A percentile compares a stretch with the other conserved stretches of the same genome.
Conservation (phyloP, 2,797 vertebrate genomes). For the Todus mexicanus region DNA sequence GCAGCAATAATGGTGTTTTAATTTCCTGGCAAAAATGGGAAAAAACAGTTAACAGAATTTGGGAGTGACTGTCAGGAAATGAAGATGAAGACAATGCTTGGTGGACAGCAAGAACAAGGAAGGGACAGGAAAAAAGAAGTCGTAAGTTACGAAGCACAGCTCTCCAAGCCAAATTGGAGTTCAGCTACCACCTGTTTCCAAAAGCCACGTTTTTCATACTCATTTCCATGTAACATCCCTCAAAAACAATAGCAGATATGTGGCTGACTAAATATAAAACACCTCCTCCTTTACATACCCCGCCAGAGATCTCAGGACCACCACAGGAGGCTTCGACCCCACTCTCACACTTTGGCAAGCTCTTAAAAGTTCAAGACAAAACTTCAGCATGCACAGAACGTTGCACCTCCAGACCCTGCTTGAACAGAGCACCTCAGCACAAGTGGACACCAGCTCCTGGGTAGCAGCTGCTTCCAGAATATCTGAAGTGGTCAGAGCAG, state of each 20-base stretch:
- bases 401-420: not conserved
- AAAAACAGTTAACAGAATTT: not conserved
- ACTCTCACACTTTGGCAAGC: not conserved
- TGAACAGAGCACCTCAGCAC: not conserved
- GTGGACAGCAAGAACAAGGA: not conserved
- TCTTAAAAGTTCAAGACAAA: not conserved
- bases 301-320: not conserved
- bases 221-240: not conserved
- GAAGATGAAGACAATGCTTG: not conserved
- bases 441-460: not conserved
- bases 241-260: not conserved
- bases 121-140: not conserved
- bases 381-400: not conserved
- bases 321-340: not conserved
- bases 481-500: not conserved
- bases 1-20: slow-evolving; percentile 16
- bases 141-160: not conserved
- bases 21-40: not conserved
- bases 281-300: not conserved
- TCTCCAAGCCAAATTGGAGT: not conserved
- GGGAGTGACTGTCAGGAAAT: slow-evolving; percentile 9
- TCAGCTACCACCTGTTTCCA: slow-evolving; percentile 16
- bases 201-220: not conserved
- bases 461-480: not conserved
- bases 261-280: not conserved